A percentile compares a stretch with the other conserved stretches of the same genome.
Conservation (phyloP, 2,888 invertebrate species). For the Drosophila neonasuta region DNA sequence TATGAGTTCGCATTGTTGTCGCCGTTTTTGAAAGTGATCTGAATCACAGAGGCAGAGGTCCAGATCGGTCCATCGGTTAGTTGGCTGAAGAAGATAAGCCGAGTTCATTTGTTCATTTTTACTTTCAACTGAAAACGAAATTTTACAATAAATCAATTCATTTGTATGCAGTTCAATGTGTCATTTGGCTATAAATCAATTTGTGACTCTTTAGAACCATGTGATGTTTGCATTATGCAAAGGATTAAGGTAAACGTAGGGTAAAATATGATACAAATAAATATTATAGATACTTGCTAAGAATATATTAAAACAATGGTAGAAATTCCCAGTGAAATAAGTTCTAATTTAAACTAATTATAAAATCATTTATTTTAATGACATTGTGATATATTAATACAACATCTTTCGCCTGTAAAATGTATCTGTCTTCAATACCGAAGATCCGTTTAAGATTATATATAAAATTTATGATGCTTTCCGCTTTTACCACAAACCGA, state of each 20-base stretch:
- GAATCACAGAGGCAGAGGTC: slow-evolving; percentile 45
- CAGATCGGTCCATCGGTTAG: slow-evolving; percentile 33
- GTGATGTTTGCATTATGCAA: slow-evolving; percentile 44
- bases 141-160: slow-evolving; percentile 68
- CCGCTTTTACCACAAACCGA: slow-evolving; percentile 5
- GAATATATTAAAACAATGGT: too few relatives aligned
- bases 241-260: slow-evolving; percentile 41
- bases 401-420: background rate
- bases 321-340: background rate
- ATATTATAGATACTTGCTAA: background rate
- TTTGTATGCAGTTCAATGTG: slow-evolving; percentile 65
- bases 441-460: background rate
- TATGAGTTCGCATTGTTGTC: slow-evolving; percentile 77
- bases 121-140: slow-evolving; percentile 69
- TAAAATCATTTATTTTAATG: too few relatives aligned
- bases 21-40: slow-evolving; percentile 67
- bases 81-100: slow-evolving; percentile 33
- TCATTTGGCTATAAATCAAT: slow-evolving; percentile 62
- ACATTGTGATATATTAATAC: too few relatives aligned
- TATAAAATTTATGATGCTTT: background rate
- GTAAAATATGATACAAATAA: too few relatives aligned
- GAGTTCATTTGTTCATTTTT: slow-evolving; percentile 59
- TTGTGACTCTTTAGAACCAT: slow-evolving; percentile 39
- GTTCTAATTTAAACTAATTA: background rate
- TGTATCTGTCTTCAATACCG: background rate